These are phyloP conservation scores for Zoanthus gigantus DNA, from an alignment of 92 coral and sea anemone genomes.

Conservation along the genomic window DNA sequence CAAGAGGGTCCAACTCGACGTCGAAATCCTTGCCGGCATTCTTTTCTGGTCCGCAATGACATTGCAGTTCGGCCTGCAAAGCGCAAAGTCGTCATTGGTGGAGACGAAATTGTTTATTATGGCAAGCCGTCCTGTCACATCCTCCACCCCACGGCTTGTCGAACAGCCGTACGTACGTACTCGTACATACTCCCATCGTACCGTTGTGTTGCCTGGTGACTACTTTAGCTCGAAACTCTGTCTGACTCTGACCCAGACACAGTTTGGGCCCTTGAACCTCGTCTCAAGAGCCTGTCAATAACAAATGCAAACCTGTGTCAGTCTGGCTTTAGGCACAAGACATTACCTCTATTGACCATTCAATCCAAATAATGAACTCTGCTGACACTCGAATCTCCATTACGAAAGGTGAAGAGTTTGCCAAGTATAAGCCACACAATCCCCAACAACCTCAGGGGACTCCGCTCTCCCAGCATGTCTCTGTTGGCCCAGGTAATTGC, in stretches of 20 bases:
- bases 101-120: constrained; percentile 48
- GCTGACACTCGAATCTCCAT: constrained; percentile 43
- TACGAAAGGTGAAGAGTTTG: constrained; percentile 63
- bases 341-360: constrained; percentile 39
- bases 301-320: not conserved
- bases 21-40: constrained; percentile 55
- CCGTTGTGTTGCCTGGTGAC: constrained; percentile 67
- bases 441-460: not conserved
- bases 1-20: constrained; percentile 47
- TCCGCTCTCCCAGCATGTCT: constrained; percentile 32
- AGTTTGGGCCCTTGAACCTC: not conserved
- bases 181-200: constrained; percentile 54
- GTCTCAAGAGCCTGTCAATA: not conserved
- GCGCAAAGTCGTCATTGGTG: constrained; percentile 50
- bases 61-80: constrained; percentile 62
- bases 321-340: not conserved
- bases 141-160: constrained; percentile 53
- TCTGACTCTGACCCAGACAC: not conserved
- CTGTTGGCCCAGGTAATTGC: constrained; percentile 58
- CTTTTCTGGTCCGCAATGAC: constrained; percentile 59
- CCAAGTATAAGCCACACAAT: constrained; percentile 54
- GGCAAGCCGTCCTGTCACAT: constrained; percentile 39
- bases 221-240: constrained; percentile 11
- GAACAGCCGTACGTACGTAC: constrained; percentile 57
- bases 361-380: constrained; percentile 48